Evolutionary conservation across 2,888 invertebrate species (phyloP).

Genomic region (Netelia fuscicornis): DNA sequence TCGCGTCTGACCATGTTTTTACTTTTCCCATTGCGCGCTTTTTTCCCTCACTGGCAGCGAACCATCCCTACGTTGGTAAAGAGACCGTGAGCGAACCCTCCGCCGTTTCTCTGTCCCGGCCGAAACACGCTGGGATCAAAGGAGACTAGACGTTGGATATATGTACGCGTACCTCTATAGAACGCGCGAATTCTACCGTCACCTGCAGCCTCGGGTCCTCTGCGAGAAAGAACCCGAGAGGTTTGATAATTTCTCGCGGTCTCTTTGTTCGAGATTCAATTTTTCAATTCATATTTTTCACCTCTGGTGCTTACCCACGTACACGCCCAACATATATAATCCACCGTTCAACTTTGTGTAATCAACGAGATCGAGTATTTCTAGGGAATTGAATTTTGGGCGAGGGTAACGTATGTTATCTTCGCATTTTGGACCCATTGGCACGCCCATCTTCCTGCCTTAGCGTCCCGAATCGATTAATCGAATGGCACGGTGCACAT

Average conservation of each 20-base stretch:
- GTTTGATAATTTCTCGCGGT: constrained; percentile 71
- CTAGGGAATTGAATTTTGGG: constrained; percentile 50
- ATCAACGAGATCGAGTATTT: constrained; percentile 66
- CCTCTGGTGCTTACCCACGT: neutral
- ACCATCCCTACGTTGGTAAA: neutral
- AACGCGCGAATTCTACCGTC: constrained; percentile 57
- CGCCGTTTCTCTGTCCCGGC: constrained; percentile 34
- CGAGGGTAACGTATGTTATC: constrained; percentile 26
- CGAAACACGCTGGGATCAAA: constrained; percentile 52
- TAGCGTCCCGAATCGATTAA: constrained; percentile 42
- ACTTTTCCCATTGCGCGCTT: constrained; percentile 43
- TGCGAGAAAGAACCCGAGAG: constrained; percentile 60
- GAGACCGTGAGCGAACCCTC: constrained; percentile 16
- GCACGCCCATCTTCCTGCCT: neutral
- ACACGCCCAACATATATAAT: constrained; percentile 19
- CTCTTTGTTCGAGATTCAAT: constrained; percentile 74
- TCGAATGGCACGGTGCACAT: constrained; percentile 49
- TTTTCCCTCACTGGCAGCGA: constrained; percentile 33
- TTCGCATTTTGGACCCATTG: neutral
- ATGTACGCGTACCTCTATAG: neutral
- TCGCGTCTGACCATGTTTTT: constrained; percentile 47
- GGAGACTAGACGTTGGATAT: constrained; percentile 25
- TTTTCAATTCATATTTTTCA: constrained; percentile 70
- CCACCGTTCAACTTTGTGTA: constrained; percentile 65
- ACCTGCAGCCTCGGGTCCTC: constrained; percentile 45